Evolutionary conservation across 2,888 invertebrate genomes (phyloP).

Genomic region (Tanytarsus gracilentus): DNA sequence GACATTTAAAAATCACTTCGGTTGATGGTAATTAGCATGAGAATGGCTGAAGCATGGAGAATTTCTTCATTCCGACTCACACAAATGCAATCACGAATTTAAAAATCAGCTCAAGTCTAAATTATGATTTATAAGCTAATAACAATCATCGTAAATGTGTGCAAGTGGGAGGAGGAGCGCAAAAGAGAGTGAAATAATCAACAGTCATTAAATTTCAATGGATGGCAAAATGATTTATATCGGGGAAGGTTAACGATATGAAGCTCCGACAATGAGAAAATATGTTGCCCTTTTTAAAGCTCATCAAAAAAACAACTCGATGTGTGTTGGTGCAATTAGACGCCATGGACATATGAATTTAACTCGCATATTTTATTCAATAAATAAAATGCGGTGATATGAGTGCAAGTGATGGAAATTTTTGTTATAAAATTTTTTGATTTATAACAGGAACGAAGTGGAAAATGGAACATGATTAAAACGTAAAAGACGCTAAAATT

Average conservation of each 20-base stretch:
- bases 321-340: slow-evolving; percentile 4
- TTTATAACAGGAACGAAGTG: too few species aligned
- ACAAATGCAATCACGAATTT: too few species aligned
- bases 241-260: slow-evolving; percentile 8
- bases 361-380: slow-evolving; percentile 6
- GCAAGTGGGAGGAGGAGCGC: too few species aligned
- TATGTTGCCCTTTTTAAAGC: neutral
- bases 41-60: too few species aligned
- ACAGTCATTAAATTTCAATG: neutral
- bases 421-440: too few species aligned
- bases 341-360: slow-evolving; percentile 14
- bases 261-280: neutral
- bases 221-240: slow-evolving; percentile 1
- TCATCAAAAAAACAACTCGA: neutral
- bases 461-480: too few species aligned
- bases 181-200: neutral
- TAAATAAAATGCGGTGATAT: too few species aligned
- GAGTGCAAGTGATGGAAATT: too few species aligned
- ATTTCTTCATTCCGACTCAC: too few species aligned
- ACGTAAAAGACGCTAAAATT: too few species aligned
- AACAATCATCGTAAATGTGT: neutral
- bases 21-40: too few species aligned
- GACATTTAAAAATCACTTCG: too few species aligned
- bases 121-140: neutral
- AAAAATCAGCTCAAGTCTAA: neutral